Conservation (phyloP, 1,140 invertebrate species). For the Bombus vancouverensis region DNA sequence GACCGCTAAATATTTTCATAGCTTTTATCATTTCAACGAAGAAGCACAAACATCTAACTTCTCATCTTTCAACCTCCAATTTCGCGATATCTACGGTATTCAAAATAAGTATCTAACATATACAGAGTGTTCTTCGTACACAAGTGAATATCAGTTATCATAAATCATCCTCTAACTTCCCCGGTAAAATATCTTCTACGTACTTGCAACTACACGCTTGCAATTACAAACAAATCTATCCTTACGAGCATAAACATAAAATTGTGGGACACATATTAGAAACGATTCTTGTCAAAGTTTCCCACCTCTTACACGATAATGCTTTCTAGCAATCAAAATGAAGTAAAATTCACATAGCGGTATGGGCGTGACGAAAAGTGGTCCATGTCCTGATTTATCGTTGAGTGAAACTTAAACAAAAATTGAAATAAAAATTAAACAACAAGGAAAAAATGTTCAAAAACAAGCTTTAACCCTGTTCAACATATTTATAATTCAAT, state of each 20-base stretch:
- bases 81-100: neutral
- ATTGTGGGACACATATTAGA: neutral
- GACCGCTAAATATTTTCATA: neutral
- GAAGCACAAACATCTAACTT: neutral
- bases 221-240: neutral
- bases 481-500: too few relatives aligned
- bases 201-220: neutral
- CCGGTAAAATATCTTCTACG: neutral
- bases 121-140: neutral
- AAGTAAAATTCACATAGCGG: too few relatives aligned
- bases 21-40: neutral
- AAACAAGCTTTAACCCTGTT: too few relatives aligned
- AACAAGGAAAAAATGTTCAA: too few relatives aligned
- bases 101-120: slow-evolving; percentile 7
- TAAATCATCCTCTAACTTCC: neutral
- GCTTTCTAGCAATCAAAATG: neutral
- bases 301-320: neutral
- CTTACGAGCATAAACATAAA: neutral
- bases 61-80: neutral
- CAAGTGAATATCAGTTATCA: neutral
- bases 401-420: neutral
- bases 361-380: too few relatives aligned
- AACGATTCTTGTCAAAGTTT: neutral
- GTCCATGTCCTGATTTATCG: neutral
- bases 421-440: too few relatives aligned